phyloP scores from a whole-genome alignment of 1,140 invertebrate species.

The Portunus trituberculatus region DNA sequence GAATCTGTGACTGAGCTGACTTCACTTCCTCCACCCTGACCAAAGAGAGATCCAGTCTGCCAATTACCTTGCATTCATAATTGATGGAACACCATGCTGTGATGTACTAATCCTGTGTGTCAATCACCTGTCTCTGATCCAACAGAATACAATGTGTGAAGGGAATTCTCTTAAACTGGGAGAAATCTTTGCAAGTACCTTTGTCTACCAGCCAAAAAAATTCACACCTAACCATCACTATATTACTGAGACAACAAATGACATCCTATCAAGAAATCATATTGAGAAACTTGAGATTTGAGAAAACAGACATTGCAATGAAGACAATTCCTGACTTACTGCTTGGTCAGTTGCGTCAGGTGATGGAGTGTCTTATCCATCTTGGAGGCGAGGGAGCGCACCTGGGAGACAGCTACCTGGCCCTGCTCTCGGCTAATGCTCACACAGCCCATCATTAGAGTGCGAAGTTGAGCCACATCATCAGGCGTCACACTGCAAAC shows the following conservation, averaged over 20 bases:
- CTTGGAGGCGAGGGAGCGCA: conserved; percentile 37
- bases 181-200: too few relatives aligned
- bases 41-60: neutral
- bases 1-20: conserved; percentile 52
- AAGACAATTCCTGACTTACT: conserved; percentile 33
- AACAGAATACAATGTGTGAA: neutral
- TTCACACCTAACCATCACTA: too few relatives aligned
- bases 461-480: conserved; percentile 54
- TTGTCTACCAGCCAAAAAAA: too few relatives aligned
- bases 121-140: neutral
- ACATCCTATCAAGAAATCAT: too few relatives aligned
- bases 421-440: conserved; percentile 52
- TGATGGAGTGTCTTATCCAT: conserved; percentile 60
- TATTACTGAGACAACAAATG: too few relatives aligned
- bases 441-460: conserved; percentile 53
- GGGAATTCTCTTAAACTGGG: too few relatives aligned
- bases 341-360: conserved; percentile 59
- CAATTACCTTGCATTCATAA: neutral
- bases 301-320: too few relatives aligned
- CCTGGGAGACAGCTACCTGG: conserved; percentile 43
- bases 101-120: neutral
- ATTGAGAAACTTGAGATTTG: too few relatives aligned
- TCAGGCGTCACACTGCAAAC: conserved; percentile 44
- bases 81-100: too few relatives aligned
- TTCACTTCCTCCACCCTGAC: conserved; percentile 67